Conservation (phyloP, 2,113 vertebrate species). For the Brachionichthys hirsutus region DNA sequence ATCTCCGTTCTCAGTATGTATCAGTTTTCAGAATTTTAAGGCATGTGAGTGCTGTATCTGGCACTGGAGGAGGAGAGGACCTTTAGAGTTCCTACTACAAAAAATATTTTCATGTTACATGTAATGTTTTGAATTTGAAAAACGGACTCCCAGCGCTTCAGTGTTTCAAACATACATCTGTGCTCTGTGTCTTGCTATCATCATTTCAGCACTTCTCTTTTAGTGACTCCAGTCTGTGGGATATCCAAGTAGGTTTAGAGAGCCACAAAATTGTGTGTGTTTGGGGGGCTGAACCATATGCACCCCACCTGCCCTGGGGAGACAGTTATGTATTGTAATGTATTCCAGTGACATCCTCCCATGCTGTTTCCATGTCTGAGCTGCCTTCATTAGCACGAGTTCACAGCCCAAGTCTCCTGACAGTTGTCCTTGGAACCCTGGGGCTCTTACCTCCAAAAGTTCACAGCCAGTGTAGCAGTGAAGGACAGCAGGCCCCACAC, state of each 20-base stretch:
- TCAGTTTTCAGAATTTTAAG: conserved; percentile 40
- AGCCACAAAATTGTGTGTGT: background rate
- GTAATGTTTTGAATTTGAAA: conserved; percentile 17
- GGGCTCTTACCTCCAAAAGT: conserved; percentile 74
- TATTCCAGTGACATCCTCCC: conserved; percentile 80
- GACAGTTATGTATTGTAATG: conserved; percentile 85
- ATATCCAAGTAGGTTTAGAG: conserved; percentile 58
- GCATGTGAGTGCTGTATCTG: conserved; percentile 3
- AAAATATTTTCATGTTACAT: background rate
- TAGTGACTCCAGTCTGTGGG: conserved; percentile 29
- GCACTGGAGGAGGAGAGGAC: background rate
- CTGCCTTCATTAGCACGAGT: conserved; percentile 82
- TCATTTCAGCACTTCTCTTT: conserved; percentile 31
- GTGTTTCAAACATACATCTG: conserved; percentile 12
- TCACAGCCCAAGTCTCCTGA: conserved; percentile 78
- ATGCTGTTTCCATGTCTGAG: conserved; percentile 80
- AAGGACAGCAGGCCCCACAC: conserved; percentile 46
- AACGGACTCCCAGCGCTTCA: background rate
- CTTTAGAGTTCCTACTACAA: background rate
- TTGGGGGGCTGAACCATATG: conserved; percentile 40
- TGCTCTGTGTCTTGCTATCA: conserved; percentile 6
- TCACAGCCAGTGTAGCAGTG: conserved; percentile 58
- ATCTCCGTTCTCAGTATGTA: conserved; percentile 48
- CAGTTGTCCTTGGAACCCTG: conserved; percentile 80
- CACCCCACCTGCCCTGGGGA: conserved; percentile 69